Percentiles rank a stretch among this genome's conserved stretches.
phyloP scores from a whole-genome alignment of 64 coral and sea anemone genomes.

The Dendronephthya gigantea region DNA sequence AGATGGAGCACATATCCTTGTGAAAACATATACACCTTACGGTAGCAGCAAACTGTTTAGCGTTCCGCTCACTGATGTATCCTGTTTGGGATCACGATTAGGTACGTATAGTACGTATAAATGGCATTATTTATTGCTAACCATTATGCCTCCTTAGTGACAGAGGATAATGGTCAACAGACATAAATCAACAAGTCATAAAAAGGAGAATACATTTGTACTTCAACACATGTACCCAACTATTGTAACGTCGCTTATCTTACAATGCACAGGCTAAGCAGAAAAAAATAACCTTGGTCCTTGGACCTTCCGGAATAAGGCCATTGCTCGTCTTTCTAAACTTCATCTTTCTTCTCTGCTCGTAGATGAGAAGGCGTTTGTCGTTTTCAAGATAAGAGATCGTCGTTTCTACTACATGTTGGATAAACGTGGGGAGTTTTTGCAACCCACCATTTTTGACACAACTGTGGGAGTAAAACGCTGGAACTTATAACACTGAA shows the following conservation, averaged over 20 bases:
- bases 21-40: not conserved
- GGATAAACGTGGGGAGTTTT: not conserved
- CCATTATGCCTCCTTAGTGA: too few species aligned
- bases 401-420: conserved; percentile 9
- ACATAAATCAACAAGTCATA: not conserved
- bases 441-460: not conserved
- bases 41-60: not conserved
- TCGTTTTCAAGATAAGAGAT: conserved; percentile 10
- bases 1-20: not conserved
- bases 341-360: not conserved
- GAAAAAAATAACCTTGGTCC: too few species aligned
- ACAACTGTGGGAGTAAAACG: not conserved
- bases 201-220: too few species aligned
- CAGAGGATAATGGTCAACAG: not conserved
- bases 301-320: too few species aligned
- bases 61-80: not conserved
- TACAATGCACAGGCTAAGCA: too few species aligned
- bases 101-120: not conserved
- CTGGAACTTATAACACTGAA: not conserved
- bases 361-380: conserved; percentile 6
- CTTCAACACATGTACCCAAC: too few species aligned
- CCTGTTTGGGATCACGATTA: conserved; percentile 2
- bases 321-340: too few species aligned
- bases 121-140: too few species aligned
- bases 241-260: too few species aligned